phyloP scores from a whole-genome alignment of 2,888 invertebrate species.

The Cordilura impudica region DNA sequence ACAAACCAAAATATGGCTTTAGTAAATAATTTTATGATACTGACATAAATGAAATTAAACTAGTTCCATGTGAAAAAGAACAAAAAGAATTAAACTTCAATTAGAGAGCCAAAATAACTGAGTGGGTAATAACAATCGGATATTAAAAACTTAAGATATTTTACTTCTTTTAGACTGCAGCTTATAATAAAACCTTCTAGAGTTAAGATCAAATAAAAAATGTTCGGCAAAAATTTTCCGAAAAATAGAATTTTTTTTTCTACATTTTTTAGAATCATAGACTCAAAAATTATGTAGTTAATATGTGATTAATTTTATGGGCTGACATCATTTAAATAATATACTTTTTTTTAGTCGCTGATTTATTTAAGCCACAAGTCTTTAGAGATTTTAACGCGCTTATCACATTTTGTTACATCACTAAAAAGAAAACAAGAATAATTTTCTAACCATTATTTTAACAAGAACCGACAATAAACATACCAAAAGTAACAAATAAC shows the following conservation, averaged over 20 bases:
- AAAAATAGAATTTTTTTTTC: too few relatives aligned
- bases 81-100: not conserved
- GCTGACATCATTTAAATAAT: too few relatives aligned
- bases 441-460: not conserved
- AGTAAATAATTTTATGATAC: slow-evolving; percentile 1
- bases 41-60: slow-evolving; percentile 16
- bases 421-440: not conserved
- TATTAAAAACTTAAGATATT: too few relatives aligned
- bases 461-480: not conserved
- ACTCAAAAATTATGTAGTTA: too few relatives aligned
- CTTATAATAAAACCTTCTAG: too few relatives aligned
- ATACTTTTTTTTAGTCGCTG: too few relatives aligned
- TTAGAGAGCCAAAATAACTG: not conserved
- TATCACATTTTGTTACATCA: not conserved
- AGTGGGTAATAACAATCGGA: not conserved
- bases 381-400: not conserved
- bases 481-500: not conserved
- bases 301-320: too few relatives aligned
- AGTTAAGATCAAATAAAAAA: too few relatives aligned
- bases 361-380: not conserved
- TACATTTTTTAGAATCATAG: too few relatives aligned
- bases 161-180: too few relatives aligned
- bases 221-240: too few relatives aligned
- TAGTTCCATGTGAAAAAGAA: slow-evolving; percentile 15
- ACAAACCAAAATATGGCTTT: not conserved